Base-by-base conservation (phyloP, 1,140 invertebrate genomes). In the Dendroctonus ponderosae region DNA sequence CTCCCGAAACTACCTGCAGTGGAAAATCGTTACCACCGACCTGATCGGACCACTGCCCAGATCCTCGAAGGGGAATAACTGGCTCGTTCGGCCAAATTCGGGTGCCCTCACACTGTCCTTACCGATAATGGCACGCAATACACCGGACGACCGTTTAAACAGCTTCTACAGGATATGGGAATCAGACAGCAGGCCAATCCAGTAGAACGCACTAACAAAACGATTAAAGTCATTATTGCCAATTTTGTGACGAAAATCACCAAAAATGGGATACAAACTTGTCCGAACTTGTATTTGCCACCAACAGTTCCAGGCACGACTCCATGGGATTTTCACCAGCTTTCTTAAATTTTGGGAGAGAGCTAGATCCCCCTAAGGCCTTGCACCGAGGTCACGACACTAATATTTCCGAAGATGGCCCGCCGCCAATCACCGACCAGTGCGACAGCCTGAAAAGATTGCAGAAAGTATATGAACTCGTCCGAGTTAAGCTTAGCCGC, bases 81-180 rank as follows among this genome's bases (percentile, higher is more conserved):
- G 3, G 50, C 68, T 2, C 57, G 80, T 0, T 68, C 78, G 9
- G 63, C 70, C 6, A 56, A 74, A 0, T 77, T 74, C 50, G 77
- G 77, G 7, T 63, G 71, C 7, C 78, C 79, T 0, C 52, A 70
- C 43, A 71, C 70, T 0, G 59, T 80, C 0, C 50, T 79, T 0
- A 72, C 79, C 26, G 80, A 84, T 58, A 80, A 81, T 62, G 82
- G 79, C 0, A 73, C 68, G 5, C 78, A 83, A 60, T 83, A 37
- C 39, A 51, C 37, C 26, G 59, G 48, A n/a, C 7, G n/a, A 5
- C 3, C n/a, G 12, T 62, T 68, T n/a, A 7, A 59, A 8, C 8
- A 57, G 0, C 14, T 70, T 8, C 9, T 57, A 11, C 54, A 26
- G 26, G 26, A 26, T 26, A 26, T 43, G 40, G 48, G 56, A 9